Evolutionary conservation across 2,113 vertebrate species (phyloP).

Genomic region (Noturus placidus): DNA sequence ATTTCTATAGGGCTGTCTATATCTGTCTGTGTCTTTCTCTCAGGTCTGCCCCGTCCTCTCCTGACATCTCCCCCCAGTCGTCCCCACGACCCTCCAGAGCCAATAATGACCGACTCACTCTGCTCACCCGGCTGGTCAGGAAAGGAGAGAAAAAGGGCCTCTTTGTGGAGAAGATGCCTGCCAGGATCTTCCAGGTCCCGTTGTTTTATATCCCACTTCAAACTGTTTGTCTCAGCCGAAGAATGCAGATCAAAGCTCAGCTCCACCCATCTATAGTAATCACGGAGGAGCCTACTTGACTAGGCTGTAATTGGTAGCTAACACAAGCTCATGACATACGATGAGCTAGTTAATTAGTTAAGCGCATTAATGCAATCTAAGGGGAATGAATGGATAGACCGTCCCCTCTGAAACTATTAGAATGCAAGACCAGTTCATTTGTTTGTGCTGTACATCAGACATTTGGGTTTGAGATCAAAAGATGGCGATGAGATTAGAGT

Average conservation of each 20-base stretch:
- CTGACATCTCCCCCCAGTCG: constrained; percentile 95
- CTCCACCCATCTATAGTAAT: neutral
- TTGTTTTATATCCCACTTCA: neutral
- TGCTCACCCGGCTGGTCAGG: constrained; percentile 92
- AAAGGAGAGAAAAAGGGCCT: constrained; percentile 98
- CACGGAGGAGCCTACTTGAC: neutral
- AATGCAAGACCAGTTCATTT: no score
- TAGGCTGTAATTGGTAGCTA: neutral
- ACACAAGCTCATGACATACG: neutral
- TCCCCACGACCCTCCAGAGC: constrained; percentile 93
- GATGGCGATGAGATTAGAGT: no score
- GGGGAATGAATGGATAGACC: neutral
- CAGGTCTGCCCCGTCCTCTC: constrained; percentile 96
- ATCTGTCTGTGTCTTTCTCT: constrained; percentile 31
- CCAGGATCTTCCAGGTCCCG: constrained; percentile 91
- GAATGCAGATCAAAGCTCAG: neutral
- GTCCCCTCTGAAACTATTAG: no score
- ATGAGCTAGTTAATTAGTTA: neutral
- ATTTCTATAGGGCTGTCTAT: constrained; percentile 43
- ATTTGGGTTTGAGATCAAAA: no score
- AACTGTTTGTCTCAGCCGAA: neutral
- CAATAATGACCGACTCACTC: constrained; percentile 93
- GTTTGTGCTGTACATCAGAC: no score
- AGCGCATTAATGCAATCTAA: neutral
- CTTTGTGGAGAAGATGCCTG: constrained; percentile 98